Conservation (phyloP, 2,888 invertebrate species). For the Meliscaeva auricollis region DNA sequence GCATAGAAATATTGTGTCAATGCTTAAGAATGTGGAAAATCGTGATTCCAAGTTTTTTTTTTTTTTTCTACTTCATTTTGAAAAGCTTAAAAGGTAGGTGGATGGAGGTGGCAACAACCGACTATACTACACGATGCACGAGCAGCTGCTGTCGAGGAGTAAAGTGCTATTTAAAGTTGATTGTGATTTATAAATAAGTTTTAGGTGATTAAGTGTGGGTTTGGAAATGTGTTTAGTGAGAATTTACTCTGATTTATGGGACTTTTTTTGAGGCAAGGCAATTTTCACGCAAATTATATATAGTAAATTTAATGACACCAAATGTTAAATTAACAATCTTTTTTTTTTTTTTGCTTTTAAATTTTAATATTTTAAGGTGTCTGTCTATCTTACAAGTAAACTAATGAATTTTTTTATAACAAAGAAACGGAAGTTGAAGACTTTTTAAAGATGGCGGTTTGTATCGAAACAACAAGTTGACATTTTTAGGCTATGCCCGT, state of each 20-base stretch:
- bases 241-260: constrained; percentile 20
- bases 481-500: not conserved
- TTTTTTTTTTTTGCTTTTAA: no score
- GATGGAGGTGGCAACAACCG: not conserved
- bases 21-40: constrained; percentile 64
- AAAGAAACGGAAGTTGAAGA: no score
- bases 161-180: constrained; percentile 8
- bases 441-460: no score
- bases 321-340: not conserved
- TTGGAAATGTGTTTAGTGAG: not conserved
- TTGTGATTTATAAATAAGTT: constrained; percentile 33
- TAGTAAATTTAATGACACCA: not conserved
- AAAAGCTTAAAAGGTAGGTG: constrained; percentile 36
- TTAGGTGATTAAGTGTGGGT: constrained; percentile 12
- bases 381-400: no score
- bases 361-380: no score
- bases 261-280: not conserved
- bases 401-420: no score
- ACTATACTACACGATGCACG: not conserved
- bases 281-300: not conserved
- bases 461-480: no score
- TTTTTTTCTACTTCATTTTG: not conserved
- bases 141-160: not conserved
- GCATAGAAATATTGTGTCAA: constrained; percentile 59
- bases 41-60: constrained; percentile 48